These are phyloP conservation scores for Araneus ventricosus DNA, from an alignment of 1,140 invertebrate genomes.

Conservation along the genomic window DNA sequence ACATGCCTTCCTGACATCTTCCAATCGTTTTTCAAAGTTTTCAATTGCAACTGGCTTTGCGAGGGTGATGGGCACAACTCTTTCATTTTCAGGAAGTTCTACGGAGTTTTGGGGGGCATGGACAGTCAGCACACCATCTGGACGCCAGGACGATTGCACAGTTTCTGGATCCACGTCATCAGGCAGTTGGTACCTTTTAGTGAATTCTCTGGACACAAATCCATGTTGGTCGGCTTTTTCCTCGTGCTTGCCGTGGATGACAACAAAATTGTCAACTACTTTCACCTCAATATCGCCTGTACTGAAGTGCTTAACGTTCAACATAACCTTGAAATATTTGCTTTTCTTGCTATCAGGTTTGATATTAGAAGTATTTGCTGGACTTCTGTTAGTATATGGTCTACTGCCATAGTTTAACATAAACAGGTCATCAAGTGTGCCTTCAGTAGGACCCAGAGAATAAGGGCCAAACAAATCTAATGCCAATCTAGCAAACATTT, in stretches of 20 bases:
- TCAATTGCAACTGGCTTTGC: neutral
- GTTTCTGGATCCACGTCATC: neutral
- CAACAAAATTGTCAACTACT: neutral
- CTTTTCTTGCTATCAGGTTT: too few relatives aligned
- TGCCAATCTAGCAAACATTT: too few relatives aligned
- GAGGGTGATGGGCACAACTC: neutral
- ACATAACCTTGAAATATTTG: neutral
- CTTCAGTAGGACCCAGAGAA: too few relatives aligned
- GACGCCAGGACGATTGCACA: neutral
- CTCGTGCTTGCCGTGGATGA: neutral
- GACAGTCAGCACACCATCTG: neutral
- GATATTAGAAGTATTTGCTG: too few relatives aligned
- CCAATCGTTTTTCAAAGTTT: too few relatives aligned
- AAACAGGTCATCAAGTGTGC: too few relatives aligned
- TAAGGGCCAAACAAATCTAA: too few relatives aligned
- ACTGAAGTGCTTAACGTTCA: neutral
- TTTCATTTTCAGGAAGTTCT: neutral
- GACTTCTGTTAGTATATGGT: accelerated
- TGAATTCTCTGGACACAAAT: neutral
- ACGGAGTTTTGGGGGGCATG: neutral
- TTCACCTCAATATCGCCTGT: neutral
- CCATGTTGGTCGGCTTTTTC: neutral
- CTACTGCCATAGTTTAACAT: too few relatives aligned
- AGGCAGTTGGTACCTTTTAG: neutral
- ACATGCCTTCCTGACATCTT: too few relatives aligned